Evolutionary conservation across 2,113 vertebrate species (phyloP).

Genomic region (Austrofundulus limnaeus): DNA sequence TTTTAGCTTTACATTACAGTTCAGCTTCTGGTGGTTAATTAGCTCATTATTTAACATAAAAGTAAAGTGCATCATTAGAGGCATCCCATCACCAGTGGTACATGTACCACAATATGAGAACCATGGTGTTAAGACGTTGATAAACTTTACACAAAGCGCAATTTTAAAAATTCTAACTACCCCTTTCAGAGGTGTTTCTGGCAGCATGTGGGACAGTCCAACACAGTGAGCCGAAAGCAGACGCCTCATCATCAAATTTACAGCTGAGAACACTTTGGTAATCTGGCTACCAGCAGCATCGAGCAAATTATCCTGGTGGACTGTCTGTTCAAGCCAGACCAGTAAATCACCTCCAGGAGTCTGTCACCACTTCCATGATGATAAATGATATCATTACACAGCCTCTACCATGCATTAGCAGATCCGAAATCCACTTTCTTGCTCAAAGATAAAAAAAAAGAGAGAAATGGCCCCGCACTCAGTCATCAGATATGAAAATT

Average conservation of each 20-base stretch:
- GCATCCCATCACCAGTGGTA: too few relatives aligned
- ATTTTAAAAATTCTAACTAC: too few relatives aligned
- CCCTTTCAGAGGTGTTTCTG: slow-evolving; percentile 4
- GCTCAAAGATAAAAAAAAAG: slow-evolving; percentile 42
- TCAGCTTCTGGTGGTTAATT: too few relatives aligned
- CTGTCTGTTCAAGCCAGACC: slow-evolving; percentile 58
- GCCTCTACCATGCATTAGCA: slow-evolving; percentile 65
- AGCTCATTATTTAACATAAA: too few relatives aligned
- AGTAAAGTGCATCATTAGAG: too few relatives aligned
- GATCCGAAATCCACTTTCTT: slow-evolving; percentile 59
- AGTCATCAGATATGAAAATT: slow-evolving; percentile 24
- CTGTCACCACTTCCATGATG: slow-evolving; percentile 75
- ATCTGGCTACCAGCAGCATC: slow-evolving; percentile 61
- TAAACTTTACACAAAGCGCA: too few relatives aligned
- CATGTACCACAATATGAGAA: too few relatives aligned
- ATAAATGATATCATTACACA: slow-evolving; percentile 76
- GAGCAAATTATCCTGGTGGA: slow-evolving; percentile 71
- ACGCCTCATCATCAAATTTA: slow-evolving; percentile 58
- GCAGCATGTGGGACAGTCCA: slow-evolving; percentile 24
- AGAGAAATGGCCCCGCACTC: slow-evolving; percentile 30
- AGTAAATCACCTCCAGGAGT: slow-evolving; percentile 69
- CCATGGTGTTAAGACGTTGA: too few relatives aligned
- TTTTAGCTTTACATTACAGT: too few relatives aligned
- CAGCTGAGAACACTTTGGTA: slow-evolving; percentile 69
- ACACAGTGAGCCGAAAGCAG: slow-evolving; percentile 29